Conservation (phyloP, 2,888 invertebrate species). For the Calliopum simillimum region DNA sequence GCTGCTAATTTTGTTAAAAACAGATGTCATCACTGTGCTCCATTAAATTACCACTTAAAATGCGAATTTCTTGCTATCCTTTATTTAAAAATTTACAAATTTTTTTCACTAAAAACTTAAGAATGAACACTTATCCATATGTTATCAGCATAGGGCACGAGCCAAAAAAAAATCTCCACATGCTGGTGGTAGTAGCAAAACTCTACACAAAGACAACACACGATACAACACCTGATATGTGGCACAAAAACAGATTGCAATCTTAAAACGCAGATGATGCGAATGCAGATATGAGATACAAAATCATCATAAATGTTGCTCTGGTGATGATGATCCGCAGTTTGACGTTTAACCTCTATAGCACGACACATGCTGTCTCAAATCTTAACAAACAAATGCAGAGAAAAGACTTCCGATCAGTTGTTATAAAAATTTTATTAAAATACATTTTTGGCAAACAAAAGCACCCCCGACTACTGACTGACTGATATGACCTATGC, state of each 20-base stretch:
- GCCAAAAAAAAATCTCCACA: neutral
- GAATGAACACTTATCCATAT: conserved; percentile 20
- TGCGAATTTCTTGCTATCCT: too few relatives aligned
- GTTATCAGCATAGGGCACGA: conserved; percentile 14
- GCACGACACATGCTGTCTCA: conserved; percentile 16
- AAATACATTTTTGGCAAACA: conserved; percentile 49
- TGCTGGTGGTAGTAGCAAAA: neutral
- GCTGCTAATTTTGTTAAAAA: too few relatives aligned
- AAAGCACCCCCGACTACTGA: conserved; percentile 30
- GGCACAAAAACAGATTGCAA: conserved; percentile 30
- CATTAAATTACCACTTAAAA: too few relatives aligned
- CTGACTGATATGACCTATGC: conserved; percentile 12
- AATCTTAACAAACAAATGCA: conserved; percentile 38
- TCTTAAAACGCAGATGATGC: conserved; percentile 41
- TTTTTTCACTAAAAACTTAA: neutral
- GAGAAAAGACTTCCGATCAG: conserved; percentile 46
- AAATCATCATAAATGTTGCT: conserved; percentile 1
- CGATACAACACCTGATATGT: conserved; percentile 42
- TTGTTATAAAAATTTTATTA: conserved; percentile 46
- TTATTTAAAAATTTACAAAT: neutral
- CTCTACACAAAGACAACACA: neutral
- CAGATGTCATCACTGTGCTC: too few relatives aligned
- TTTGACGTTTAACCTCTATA: conserved; percentile 30
- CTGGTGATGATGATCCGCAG: conserved; percentile 29
- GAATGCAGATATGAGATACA: conserved; percentile 32